Evolutionary conservation across 2,888 invertebrate species (phyloP).

Genomic region (Caenorhabditis zanzibari): DNA sequence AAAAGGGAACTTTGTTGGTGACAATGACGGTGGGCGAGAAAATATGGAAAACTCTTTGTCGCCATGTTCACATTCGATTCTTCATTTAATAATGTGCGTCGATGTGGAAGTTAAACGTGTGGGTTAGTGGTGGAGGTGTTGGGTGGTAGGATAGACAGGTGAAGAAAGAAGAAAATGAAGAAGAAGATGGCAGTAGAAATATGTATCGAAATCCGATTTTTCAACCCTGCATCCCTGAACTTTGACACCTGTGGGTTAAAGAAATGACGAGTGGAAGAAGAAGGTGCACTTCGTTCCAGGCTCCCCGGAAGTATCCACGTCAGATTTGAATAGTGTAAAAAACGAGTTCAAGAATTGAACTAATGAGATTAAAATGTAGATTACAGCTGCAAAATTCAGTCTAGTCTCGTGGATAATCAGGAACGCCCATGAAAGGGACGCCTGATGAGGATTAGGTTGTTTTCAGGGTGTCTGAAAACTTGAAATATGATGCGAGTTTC

Average conservation of each 20-base stretch:
- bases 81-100: constrained; percentile 26
- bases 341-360: constrained; percentile 39
- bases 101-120: constrained; percentile 25
- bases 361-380: constrained; percentile 13
- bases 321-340: constrained; percentile 13
- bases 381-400: constrained; percentile 2
- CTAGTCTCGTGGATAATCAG: background rate
- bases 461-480: background rate
- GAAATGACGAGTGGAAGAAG: constrained; percentile 30
- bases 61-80: constrained; percentile 48
- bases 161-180: constrained; percentile 11
- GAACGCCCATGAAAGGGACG: background rate
- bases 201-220: constrained; percentile 11
- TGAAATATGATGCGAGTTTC: no score
- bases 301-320: constrained; percentile 47
- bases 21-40: constrained; percentile 27
- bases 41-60: background rate
- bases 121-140: constrained; percentile 14
- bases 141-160: constrained; percentile 3
- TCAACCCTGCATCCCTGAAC: constrained; percentile 19
- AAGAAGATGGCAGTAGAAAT: constrained; percentile 3
- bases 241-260: constrained; percentile 47
- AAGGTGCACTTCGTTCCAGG: constrained; percentile 38
- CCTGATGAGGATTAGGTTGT: background rate
- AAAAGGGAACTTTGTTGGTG: background rate